phyloP scores from a whole-genome alignment of 2,888 invertebrate genomes.

The Mimumesa dahlbomi region DNA sequence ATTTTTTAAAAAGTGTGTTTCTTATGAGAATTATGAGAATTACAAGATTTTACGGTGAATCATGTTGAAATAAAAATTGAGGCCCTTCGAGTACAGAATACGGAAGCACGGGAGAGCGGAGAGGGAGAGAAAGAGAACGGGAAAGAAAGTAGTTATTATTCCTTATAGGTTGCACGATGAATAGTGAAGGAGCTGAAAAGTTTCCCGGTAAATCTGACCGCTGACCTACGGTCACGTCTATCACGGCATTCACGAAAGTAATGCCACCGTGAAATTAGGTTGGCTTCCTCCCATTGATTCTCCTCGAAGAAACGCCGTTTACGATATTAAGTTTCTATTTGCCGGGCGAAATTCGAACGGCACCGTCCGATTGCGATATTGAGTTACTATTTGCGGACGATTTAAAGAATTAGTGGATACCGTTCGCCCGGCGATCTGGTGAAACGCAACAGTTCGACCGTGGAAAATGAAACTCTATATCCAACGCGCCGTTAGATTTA shows the following conservation, averaged over 20 bases:
- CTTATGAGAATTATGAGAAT: too few relatives aligned
- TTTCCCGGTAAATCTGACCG: slow-evolving; percentile 41
- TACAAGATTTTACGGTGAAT: too few relatives aligned
- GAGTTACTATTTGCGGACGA: slow-evolving; percentile 59
- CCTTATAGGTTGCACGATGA: too few relatives aligned
- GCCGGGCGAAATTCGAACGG: slow-evolving; percentile 26
- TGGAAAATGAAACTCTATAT: slow-evolving; percentile 57
- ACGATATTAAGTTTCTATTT: slow-evolving; percentile 60
- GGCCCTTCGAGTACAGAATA: too few relatives aligned
- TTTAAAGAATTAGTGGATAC: slow-evolving; percentile 53
- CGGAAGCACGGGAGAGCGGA: too few relatives aligned
- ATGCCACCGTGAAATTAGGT: slow-evolving; percentile 65
- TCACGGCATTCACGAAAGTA: slow-evolving; percentile 59
- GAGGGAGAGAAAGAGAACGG: too few relatives aligned
- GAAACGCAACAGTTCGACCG: slow-evolving; percentile 31
- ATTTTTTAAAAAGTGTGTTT: too few relatives aligned
- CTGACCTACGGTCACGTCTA: slow-evolving; percentile 30
- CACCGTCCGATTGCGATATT: slow-evolving; percentile 49
- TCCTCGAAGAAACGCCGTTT: slow-evolving; percentile 17
- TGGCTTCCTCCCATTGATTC: slow-evolving; percentile 39
- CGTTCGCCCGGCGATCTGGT: slow-evolving; percentile 26
- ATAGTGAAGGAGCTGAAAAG: not conserved
- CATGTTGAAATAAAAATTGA: too few relatives aligned
- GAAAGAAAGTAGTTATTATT: too few relatives aligned
- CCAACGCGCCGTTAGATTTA: slow-evolving; percentile 39